Evolutionary conservation across 1,140 invertebrate genomes (phyloP).

Genomic region (Drosophila kanapiae): DNA sequence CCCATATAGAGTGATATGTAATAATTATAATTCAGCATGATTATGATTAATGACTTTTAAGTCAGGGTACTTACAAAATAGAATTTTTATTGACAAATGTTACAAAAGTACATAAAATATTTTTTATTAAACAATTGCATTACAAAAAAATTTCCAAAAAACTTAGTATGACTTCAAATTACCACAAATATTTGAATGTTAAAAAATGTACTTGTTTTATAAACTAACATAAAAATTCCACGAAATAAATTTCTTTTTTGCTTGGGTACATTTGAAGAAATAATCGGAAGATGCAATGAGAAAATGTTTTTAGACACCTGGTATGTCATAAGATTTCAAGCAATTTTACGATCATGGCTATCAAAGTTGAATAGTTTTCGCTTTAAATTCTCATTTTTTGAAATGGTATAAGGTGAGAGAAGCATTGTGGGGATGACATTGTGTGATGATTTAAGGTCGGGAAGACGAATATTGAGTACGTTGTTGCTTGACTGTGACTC

Average conservation of each 20-base stretch:
- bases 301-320: neutral
- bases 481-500: slow-evolving; percentile 42
- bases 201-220: neutral
- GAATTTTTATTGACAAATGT: neutral
- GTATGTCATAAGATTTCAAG: slow-evolving; percentile 33
- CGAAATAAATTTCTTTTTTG: neutral
- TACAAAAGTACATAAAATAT: neutral
- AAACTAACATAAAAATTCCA: neutral
- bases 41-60: too few relatives aligned
- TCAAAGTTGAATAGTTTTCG: slow-evolving; percentile 77
- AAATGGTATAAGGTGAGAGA: slow-evolving; percentile 78
- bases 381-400: slow-evolving; percentile 80
- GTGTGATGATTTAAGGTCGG: slow-evolving; percentile 62
- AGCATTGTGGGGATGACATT: slow-evolving; percentile 66
- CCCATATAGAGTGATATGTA: too few relatives aligned
- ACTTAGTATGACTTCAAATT: neutral
- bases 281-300: neutral
- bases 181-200: neutral
- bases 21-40: too few relatives aligned
- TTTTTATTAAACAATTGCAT: neutral
- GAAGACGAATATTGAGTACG: slow-evolving; percentile 65
- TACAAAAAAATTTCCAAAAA: neutral
- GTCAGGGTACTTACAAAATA: too few relatives aligned
- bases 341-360: slow-evolving; percentile 79
- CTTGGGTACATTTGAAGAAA: neutral